Conservation (phyloP, 2,888 invertebrate species). For the Thymelicus lineola region DNA sequence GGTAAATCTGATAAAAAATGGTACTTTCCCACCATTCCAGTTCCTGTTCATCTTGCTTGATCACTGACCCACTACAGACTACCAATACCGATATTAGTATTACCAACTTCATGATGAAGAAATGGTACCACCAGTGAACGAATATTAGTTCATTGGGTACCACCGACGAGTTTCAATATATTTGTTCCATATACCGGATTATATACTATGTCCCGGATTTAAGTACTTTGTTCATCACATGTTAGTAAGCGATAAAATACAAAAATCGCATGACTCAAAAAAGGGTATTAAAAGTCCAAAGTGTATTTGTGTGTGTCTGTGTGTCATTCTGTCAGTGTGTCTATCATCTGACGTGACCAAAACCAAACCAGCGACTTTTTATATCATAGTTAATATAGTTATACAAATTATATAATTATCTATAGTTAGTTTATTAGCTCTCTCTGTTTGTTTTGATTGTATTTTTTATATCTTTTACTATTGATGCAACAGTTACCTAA, state of each 20-base stretch:
- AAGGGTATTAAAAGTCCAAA: too few relatives aligned
- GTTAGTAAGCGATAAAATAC: neutral
- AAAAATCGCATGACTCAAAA: neutral
- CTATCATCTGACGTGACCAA: too few relatives aligned
- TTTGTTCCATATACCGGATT: neutral
- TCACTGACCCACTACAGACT: conserved; percentile 51
- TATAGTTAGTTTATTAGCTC: too few relatives aligned
- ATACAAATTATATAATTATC: too few relatives aligned
- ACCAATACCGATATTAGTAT: conserved; percentile 56
- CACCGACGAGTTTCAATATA: neutral
- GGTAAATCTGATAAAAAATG: conserved; percentile 92
- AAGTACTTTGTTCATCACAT: neutral
- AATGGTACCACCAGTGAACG: neutral
- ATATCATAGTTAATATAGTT: too few relatives aligned
- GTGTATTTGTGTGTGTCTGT: too few relatives aligned
- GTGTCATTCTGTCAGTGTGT: too few relatives aligned
- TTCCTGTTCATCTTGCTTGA: conserved; percentile 52
- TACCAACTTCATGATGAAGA: conserved; percentile 55
- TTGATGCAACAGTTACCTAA: conserved; percentile 3
- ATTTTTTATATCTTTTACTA: neutral
- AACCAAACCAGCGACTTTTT: too few relatives aligned
- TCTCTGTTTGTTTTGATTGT: too few relatives aligned
- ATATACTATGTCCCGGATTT: too few relatives aligned
- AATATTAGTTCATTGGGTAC: too few relatives aligned
- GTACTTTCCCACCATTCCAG: conserved; percentile 91